Conservation (phyloP, 2,113 vertebrate genomes). For the Daubentonia madagascariensis region DNA sequence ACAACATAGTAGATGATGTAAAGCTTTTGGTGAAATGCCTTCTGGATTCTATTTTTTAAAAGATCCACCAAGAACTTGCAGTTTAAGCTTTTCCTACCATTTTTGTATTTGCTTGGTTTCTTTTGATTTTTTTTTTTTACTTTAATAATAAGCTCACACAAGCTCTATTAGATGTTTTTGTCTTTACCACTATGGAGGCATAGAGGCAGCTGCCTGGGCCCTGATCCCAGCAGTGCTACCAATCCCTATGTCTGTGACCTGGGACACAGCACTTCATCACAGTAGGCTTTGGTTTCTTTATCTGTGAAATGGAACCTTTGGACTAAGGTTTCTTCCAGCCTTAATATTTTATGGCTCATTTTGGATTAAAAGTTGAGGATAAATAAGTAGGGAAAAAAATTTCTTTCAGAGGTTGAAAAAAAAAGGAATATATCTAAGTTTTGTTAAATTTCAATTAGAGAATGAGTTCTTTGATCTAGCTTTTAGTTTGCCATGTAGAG, state of each 20-base stretch:
- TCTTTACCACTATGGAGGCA: not conserved
- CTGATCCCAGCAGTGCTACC: not conserved
- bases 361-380: not conserved
- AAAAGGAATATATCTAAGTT: not conserved
- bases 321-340: not conserved
- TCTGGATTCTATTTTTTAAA: not conserved
- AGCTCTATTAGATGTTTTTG: not conserved
- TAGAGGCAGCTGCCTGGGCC: not conserved
- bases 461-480: not conserved
- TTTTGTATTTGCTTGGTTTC: slow-evolving; percentile 20
- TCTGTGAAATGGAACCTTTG: not conserved
- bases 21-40: slow-evolving; percentile 41
- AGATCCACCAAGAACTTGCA: not conserved
- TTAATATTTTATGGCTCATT: not conserved
- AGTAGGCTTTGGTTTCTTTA: not conserved
- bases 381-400: not conserved
- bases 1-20: not conserved
- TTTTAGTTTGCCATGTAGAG: not conserved
- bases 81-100: not conserved
- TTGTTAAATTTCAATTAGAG: not conserved
- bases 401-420: not conserved
- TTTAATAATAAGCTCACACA: not conserved
- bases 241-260: not conserved
- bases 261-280: not conserved
- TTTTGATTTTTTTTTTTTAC: not conserved